Base-by-base conservation (phyloP, 2,888 invertebrate species). In the Leucoptera coffeella region DNA sequence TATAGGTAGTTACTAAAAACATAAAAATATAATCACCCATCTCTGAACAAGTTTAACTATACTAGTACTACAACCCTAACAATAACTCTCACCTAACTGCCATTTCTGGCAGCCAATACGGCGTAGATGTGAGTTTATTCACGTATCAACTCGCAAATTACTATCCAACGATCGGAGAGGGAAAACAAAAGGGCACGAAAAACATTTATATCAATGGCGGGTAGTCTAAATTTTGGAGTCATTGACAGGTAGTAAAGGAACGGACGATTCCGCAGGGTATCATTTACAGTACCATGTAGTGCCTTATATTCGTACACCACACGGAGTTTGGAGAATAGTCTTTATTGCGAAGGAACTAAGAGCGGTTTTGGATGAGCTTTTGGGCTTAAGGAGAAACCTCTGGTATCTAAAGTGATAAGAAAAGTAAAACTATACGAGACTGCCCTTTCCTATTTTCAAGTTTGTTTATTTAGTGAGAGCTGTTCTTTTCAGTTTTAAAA, bases 171-270 rank as follows among this genome's bases (percentile, higher is more conserved):
- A 64, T 65, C 56, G 50, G 49, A 55, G n/a, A 59, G 50, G 54
- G 58, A 48, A 53, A 62, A 59, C 61, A 59, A 57, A 67, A 67
- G 69, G 58, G 51, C 65, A 65, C 65, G 65, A 67, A 67, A 65
- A 69, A 69, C 69, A 69, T 69, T 69, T 64, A 67, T 69, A 64
- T 67, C 67, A 69, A 69, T 67, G 67, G 69, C 40, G 47, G 50
- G 48, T 38, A 62, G 58, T 65, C 62, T 64, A 65, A 67, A 69
- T 69, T 65, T 57, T 58, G 56, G 58, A 65, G 59, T 62, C 69
- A 69, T 69, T 65, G 69, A 69, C 69, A 69, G 67, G 62, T 55
- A 51, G 58, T 69, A 64, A 59, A 60, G 61, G 56, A 55, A 47
- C 48, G 49, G 45, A 37, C 30, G 41, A 42, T 39, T 17, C 62